Conservation (phyloP, 1,140 invertebrate genomes). For the Cherax quadricarinatus region DNA sequence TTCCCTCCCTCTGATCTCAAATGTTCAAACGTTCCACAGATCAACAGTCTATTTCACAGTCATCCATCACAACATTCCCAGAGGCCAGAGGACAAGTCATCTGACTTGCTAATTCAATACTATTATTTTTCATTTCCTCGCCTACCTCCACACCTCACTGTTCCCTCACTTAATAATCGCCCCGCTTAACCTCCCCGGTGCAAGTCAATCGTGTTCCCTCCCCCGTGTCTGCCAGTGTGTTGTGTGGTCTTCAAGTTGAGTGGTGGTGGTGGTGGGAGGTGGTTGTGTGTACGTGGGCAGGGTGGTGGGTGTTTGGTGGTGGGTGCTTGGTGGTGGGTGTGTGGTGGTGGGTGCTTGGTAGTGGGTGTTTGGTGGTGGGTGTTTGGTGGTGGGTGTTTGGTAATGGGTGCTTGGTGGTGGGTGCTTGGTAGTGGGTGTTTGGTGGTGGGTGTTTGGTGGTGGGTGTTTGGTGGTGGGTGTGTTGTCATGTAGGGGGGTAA, state of each 20-base stretch:
- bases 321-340: no score
- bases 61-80: background rate
- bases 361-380: no score
- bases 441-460: no score
- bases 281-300: no score
- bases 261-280: background rate
- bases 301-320: background rate
- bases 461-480: no score
- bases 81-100: background rate
- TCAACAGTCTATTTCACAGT: background rate
- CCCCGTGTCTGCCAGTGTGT: background rate
- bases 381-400: no score
- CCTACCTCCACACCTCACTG: background rate
- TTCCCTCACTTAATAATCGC: conserved; percentile 1
- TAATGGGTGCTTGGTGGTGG: no score
- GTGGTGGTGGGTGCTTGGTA: no score
- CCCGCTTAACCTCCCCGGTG: background rate
- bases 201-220: background rate
- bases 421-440: no score
- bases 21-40: background rate
- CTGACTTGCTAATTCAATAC: conserved; percentile 4
- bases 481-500: no score
- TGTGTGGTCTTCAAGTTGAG: background rate
- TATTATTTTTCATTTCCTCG: background rate
- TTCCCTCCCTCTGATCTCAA: background rate